phyloP scores from a whole-genome alignment of 2,888 invertebrate genomes.

The Apamea sordens region DNA sequence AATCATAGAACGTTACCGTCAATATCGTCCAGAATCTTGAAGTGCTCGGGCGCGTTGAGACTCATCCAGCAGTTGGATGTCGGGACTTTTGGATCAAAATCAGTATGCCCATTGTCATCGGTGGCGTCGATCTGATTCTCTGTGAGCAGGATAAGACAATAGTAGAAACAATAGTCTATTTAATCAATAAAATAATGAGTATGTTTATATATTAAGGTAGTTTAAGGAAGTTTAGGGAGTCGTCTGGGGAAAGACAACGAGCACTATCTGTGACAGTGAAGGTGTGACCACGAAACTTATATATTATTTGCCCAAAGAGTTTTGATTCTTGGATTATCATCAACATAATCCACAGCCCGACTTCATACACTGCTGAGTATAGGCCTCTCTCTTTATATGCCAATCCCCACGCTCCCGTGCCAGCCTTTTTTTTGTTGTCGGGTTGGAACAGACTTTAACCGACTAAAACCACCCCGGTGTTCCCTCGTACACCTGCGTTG shows the following conservation, averaged over 20 bases:
- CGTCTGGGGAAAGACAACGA: background rate
- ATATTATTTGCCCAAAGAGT: too few species aligned
- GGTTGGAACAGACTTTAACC: background rate
- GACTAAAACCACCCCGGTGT: background rate
- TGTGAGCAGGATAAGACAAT: background rate
- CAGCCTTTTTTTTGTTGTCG: background rate
- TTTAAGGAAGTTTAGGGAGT: background rate
- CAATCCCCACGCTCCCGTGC: too few species aligned
- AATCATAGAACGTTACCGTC: slow-evolving; percentile 71
- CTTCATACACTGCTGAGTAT: background rate
- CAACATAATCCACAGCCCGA: background rate
- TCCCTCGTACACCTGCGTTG: background rate
- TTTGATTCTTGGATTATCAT: background rate
- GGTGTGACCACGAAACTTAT: background rate
- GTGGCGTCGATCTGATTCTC: background rate
- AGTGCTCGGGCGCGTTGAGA: slow-evolving; percentile 67
- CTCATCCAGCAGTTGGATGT: slow-evolving; percentile 73
- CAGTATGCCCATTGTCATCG: background rate
- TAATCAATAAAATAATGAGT: background rate
- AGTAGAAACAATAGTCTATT: background rate
- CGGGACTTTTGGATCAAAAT: background rate
- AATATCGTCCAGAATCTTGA: slow-evolving; percentile 71
- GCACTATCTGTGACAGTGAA: background rate
- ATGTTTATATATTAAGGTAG: background rate
- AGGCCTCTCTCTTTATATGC: background rate